Conservation (phyloP, 1,140 invertebrate species). For the Drosophila pandora region DNA sequence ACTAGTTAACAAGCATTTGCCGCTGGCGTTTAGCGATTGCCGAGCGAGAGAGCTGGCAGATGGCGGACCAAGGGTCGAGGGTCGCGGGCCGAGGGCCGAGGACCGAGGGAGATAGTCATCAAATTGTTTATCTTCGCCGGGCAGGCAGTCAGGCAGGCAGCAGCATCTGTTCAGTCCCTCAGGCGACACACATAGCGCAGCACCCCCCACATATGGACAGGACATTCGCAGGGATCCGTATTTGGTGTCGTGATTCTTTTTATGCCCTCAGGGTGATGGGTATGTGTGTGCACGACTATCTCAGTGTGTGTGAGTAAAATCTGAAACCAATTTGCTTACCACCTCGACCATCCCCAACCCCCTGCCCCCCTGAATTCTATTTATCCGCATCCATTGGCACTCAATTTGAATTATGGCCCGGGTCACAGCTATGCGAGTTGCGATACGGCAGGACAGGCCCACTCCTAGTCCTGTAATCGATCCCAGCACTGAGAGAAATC, state of each 20-base stretch:
- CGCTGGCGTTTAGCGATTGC: slow-evolving; percentile 11
- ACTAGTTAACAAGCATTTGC: slow-evolving; percentile 61
- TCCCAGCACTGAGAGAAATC: neutral
- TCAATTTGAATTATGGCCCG: slow-evolving; percentile 50
- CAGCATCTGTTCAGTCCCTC: slow-evolving; percentile 64
- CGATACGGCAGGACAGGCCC: slow-evolving; percentile 9
- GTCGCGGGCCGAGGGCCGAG: too few species aligned
- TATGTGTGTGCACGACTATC: slow-evolving; percentile 17
- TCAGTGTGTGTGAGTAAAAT: slow-evolving; percentile 52
- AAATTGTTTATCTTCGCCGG: slow-evolving; percentile 62
- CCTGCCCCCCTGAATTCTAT: slow-evolving; percentile 6
- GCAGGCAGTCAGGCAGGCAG: slow-evolving; percentile 24
- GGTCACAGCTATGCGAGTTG: slow-evolving; percentile 19
- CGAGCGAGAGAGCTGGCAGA: neutral
- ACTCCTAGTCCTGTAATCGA: neutral
- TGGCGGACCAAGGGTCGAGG: too few species aligned
- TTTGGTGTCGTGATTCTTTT: slow-evolving; percentile 42
- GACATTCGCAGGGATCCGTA: slow-evolving; percentile 22
- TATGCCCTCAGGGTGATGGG: slow-evolving; percentile 41
- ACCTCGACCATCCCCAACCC: neutral
- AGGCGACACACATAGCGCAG: slow-evolving; percentile 26
- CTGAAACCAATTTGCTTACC: slow-evolving; percentile 75
- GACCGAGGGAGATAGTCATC: slow-evolving; percentile 25
- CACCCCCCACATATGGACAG: slow-evolving; percentile 10
- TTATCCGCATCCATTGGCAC: slow-evolving; percentile 36